Evolutionary conservation across 2,113 vertebrate genomes (phyloP).

Genomic region (Paramisgurnus dabryanus): DNA sequence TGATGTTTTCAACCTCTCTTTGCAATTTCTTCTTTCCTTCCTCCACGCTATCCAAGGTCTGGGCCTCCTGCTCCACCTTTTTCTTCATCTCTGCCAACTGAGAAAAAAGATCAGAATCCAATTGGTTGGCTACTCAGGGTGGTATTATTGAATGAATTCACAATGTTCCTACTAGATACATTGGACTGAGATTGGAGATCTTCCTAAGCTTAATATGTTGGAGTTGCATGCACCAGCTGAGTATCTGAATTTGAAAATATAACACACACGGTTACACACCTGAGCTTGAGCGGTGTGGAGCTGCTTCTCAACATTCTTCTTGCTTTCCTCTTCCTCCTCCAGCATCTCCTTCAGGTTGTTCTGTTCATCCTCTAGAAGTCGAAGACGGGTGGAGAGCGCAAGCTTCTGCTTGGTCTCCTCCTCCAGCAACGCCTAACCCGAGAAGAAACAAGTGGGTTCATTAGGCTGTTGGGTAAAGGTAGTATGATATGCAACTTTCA

Average conservation of each 20-base stretch:
- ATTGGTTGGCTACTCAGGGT: not conserved
- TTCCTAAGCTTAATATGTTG: no score
- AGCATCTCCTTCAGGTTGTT: slow-evolving; percentile 85
- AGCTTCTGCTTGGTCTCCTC: slow-evolving; percentile 97
- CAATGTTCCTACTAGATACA: no score
- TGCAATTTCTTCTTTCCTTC: slow-evolving; percentile 86
- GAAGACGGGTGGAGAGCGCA: slow-evolving; percentile 82
- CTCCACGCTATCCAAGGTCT: slow-evolving; percentile 79
- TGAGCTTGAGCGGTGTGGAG: slow-evolving; percentile 84
- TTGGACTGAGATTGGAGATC: no score
- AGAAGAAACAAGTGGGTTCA: not conserved
- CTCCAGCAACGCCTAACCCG: slow-evolving; percentile 84
- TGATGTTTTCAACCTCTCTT: slow-evolving; percentile 83
- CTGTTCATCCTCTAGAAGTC: slow-evolving; percentile 91
- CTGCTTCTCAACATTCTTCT: slow-evolving; percentile 89
- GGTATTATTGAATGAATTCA: no score
- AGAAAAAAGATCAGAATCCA: not conserved
- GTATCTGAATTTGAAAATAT: no score
- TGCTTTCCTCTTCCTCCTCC: slow-evolving; percentile 93
- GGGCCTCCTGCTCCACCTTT: slow-evolving; percentile 85
- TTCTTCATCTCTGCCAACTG: slow-evolving; percentile 89
- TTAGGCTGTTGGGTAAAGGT: not conserved
- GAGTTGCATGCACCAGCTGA: no score
- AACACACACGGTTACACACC: slow-evolving; percentile 66
- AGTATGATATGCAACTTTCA: not conserved